Evolutionary conservation across 2,888 invertebrate genomes (phyloP), one percentile per base, ranked within the genome.

Genomic region (Chalcosyrphus nemorum): DNA sequence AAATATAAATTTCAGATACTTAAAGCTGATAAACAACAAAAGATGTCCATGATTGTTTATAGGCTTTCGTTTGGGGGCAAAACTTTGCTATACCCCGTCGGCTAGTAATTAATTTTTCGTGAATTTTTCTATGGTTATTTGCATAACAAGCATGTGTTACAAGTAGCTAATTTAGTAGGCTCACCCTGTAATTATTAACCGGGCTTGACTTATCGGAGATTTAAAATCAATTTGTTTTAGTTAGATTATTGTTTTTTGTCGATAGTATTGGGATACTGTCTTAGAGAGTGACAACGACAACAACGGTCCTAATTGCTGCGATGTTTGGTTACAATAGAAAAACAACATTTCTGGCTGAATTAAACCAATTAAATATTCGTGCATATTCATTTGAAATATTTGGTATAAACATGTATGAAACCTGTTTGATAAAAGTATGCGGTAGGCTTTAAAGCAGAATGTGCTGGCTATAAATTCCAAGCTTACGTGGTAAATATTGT

Each of bases 71-170:
- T n/a, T n/a, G n/a, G n/a, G n/a, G n/a, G n/a, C 19, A 19, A 27
- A 32, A 66, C 38, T 38, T n/a, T 66, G 15, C 27, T 27, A 11
- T 35, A 41, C 13, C 35, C 27, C 24, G 38, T 52, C 52, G 27
- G 15, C 38, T 27, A 7, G 24, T 65, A 52, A 38, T 65, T 65
- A 52, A 65, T 65, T 50, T n/a, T 52, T n/a, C 27, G 17, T 24
- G 41, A 2, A 7, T 17, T 27, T 27, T 38, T 52, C 17, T 32
- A 17, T 38, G 4, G 7, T 7, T 27, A 38, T 65, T 65, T 65
- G 38, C 38, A 65, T 65, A 65, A 11, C 21, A 19, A 24, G 24
- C 11, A 6, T 47, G 38, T 38, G 52, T 19, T 63, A 63, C 47
- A 47, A 21, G 54, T 54, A 54, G 54, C 66, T 38, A 27, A 27